Evolutionary conservation across 2,797 vertebrate genomes (phyloP).

Genomic region (Pangasius larnaudii): DNA sequence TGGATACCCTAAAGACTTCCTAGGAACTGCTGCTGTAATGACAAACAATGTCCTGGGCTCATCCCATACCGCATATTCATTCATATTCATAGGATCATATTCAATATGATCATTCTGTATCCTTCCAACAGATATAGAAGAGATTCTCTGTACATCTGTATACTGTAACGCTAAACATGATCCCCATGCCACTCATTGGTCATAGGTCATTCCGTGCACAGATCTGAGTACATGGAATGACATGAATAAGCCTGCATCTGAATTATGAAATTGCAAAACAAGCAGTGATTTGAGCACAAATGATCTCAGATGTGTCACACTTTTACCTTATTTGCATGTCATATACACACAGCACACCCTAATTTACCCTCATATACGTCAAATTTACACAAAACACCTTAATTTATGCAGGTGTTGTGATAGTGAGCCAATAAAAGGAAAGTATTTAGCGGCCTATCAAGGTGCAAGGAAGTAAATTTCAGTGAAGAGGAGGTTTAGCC

Average conservation of each 20-base stretch:
- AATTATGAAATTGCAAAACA: background rate
- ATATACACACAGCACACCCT: background rate
- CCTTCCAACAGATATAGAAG: background rate
- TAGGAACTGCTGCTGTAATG: background rate
- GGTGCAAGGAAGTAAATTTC: background rate
- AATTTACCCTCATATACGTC: background rate
- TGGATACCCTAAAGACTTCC: background rate
- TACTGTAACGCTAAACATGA: background rate
- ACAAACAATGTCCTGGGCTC: background rate
- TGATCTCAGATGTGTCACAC: background rate
- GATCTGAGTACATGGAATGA: background rate
- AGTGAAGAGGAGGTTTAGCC: background rate
- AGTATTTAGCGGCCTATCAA: background rate
- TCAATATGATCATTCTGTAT: background rate
- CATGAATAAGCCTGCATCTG: background rate
- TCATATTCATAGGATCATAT: too few species aligned
- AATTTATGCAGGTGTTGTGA: background rate
- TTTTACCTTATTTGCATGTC: background rate
- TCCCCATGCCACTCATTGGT: background rate
- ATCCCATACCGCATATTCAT: background rate
- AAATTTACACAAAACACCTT: background rate
- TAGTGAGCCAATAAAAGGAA: background rate
- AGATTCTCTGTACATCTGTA: background rate
- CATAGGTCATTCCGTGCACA: background rate
- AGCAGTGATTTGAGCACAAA: background rate